Evolutionary conservation across 1,140 invertebrate genomes (phyloP), one percentile per base, ranked within the genome.

Genomic region (Aphis gossypii): DNA sequence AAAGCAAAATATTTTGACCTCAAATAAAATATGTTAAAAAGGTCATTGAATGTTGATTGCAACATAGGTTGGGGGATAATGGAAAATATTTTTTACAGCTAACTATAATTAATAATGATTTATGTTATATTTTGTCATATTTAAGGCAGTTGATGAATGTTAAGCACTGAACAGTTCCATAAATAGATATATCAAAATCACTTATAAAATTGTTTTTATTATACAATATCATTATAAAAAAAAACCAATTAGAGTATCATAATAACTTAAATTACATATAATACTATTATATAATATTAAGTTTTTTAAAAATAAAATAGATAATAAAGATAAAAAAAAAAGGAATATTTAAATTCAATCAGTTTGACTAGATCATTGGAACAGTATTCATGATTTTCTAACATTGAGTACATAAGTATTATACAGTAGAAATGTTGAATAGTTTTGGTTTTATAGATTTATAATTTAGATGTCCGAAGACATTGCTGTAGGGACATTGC

Each of bases 351-450:
- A 86, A 86, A 9, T 86, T 44, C 3, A 88, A 54, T 54, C 35
- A 21, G 87, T n/a, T 51, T 51, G 87, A 88, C 87, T 88, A 88
- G 48, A 88, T 88, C 46, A 88, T 20, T 48, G 25, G 18, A 88
- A 87, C 8, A 23, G 21, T 41, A 41, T 41, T 44, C 38, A 41
- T 23, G 48, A 23, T 54, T 18, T 7, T 20, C 14, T n/a, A 35
- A 88, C 48, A 56, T 60, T 30, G 44, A 51, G 48, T 51, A 51
- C 46, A 84, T 44, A 84, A 41, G 2, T 41, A 84, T 41, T 41
- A 44, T 25, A 41, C 41, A 84, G 25, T 23, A 84, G 7, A 41
- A 8, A 84, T 84, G 23, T 68, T 90, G 14, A 4, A 25, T 14
- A 90, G 54, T 68, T 90, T 56, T 89, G 48, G 8, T 89, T 41